Evolutionary conservation across 2,113 vertebrate species (phyloP).

Genomic region (Peromyscus polionotus): DNA sequence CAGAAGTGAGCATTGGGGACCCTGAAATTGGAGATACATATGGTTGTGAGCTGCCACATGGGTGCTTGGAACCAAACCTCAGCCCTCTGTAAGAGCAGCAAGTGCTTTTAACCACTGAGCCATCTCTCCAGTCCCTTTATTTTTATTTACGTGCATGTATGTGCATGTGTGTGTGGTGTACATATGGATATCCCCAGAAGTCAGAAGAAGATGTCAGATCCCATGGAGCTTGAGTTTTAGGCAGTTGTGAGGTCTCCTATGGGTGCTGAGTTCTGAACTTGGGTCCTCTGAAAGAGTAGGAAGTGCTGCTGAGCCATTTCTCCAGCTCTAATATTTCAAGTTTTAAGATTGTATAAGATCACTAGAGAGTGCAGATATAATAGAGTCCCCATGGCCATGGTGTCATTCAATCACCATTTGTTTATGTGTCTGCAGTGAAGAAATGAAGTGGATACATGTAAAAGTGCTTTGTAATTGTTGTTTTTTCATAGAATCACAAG

Average conservation of each 20-base stretch:
- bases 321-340: background rate
- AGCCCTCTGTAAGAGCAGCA: background rate
- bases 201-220: background rate
- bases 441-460: background rate
- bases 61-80: background rate
- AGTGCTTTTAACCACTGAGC: background rate
- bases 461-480: background rate
- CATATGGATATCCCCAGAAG: background rate
- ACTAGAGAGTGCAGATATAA: background rate
- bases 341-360: background rate
- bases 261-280: background rate
- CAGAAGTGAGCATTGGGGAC: background rate
- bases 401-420: background rate
- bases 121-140: background rate
- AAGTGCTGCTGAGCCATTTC: background rate
- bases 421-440: background rate
- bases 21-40: background rate
- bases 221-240: background rate
- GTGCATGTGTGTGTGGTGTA: background rate
- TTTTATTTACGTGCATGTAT: background rate
- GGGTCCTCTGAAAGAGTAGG: background rate
- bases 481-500: background rate
- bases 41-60: background rate
- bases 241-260: background rate
- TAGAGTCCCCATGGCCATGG: background rate